These are phyloP conservation scores for Pachypanchax playfairii DNA, from an alignment of 2,113 vertebrate species.

Conservation along the genomic window DNA sequence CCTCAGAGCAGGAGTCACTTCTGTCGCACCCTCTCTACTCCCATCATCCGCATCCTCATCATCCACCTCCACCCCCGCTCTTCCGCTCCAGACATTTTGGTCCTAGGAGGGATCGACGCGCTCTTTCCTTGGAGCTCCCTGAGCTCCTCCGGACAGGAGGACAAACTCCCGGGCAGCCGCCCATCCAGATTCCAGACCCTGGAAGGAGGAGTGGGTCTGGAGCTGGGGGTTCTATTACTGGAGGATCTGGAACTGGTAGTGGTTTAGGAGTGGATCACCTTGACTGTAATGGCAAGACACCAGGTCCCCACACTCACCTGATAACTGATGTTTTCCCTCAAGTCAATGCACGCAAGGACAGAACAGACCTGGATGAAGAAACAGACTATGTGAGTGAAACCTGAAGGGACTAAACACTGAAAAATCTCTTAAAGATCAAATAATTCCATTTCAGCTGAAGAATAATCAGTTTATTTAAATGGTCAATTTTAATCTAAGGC, in stretches of 20 bases:
- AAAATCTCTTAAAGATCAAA: too few relatives aligned
- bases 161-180: conserved; percentile 24
- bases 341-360: conserved; percentile 86
- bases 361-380: conserved; percentile 88
- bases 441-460: too few relatives aligned
- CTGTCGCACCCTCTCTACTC: conserved; percentile 74
- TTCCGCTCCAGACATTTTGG: conserved; percentile 60
- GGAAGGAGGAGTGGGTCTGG: conserved; percentile 72
- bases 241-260: conserved; percentile 46
- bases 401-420: background rate
- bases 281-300: conserved; percentile 90
- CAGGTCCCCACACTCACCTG: conserved; percentile 74
- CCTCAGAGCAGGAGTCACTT: conserved; percentile 88
- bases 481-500: too few relatives aligned
- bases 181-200: conserved; percentile 31
- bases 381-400: conserved; percentile 89
- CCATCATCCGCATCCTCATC: conserved; percentile 49
- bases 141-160: conserved; percentile 80
- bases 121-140: conserved; percentile 88
- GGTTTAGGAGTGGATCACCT: conserved; percentile 76
- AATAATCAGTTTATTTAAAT: too few relatives aligned
- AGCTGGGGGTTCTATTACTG: conserved; percentile 42
- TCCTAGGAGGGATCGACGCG: conserved; percentile 78
- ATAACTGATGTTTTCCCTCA: conserved; percentile 90
- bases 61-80: conserved; percentile 65